Base-by-base conservation (phyloP, 1,140 invertebrate genomes). In the Stegodyphus mimosarum region DNA sequence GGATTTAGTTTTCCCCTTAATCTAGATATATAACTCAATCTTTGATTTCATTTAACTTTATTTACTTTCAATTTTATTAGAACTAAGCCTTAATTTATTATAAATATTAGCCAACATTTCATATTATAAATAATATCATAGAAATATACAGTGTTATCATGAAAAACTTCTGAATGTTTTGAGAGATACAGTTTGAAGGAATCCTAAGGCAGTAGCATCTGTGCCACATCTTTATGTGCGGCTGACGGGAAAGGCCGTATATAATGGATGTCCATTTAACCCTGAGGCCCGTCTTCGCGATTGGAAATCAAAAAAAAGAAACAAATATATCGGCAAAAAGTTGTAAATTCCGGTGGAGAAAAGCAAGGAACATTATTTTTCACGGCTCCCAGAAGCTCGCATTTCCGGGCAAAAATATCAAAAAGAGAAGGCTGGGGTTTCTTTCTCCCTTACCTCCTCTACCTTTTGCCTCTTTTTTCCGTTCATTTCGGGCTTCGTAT, bases 181-280 rank as follows among this genome's bases (percentile, higher is more conserved):
- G 33, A 33, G 33, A 33, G 33, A 33, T 33, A 33, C 3, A 33
- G 33, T 33, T 33, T 33, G 33, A 3, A 33, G 33, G 33, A 33
- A 33, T 33, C 33, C 33, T 33, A 3, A 33, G 33, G 33, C 33
- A 33, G 33, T 33, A 3, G 33, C 33, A 33, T 60, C 55, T 10
- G 9, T 10, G 15, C 9, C 55, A 15, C 55, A 60, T 60, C 55
- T 60, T 60, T 60, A 60, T 60, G 15, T 60, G 55, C 15, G 55
- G 55, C 55, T 60, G 15, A 60, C 55, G 55, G 9, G 9, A 10
- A 60, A 15, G 55, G 55, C 55, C 55, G 18, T 7, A 72, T 63
- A 72, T 81, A 81, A 81, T 81, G 71, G 78, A 81, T 81, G 78
- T 81, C 78, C 78, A 53, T 81, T 81, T 81, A 81, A 81, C 78